phyloP scores from a whole-genome alignment of 2,888 invertebrate genomes.

The Platerodrilus igneus region DNA sequence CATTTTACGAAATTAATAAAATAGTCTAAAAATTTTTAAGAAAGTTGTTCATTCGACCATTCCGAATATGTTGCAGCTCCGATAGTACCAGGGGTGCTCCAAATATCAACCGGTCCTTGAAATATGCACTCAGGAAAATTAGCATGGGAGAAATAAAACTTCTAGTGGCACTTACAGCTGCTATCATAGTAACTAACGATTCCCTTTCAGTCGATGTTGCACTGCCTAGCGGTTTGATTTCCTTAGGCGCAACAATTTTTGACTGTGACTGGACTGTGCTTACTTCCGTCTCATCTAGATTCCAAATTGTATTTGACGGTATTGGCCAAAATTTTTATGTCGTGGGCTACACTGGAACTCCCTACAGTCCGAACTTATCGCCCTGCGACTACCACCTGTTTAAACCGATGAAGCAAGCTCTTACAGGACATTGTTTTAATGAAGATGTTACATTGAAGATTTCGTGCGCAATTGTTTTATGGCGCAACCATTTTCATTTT shows the following conservation, averaged over 20 bases:
- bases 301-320: too few relatives aligned
- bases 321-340: too few relatives aligned
- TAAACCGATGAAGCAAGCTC: too few relatives aligned
- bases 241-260: conserved; percentile 37
- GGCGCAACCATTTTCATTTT: too few relatives aligned
- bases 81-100: conserved; percentile 7
- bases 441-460: too few relatives aligned
- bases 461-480: too few relatives aligned
- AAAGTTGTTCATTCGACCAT: conserved; percentile 5
- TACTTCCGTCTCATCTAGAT: conserved; percentile 34
- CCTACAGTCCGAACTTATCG: too few relatives aligned
- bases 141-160: too few relatives aligned
- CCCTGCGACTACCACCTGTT: too few relatives aligned
- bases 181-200: conserved; percentile 35
- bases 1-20: conserved; percentile 3
- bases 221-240: conserved; percentile 38
- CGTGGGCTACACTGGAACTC: too few relatives aligned
- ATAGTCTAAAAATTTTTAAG: conserved; percentile 6
- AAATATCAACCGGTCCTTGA: conserved; percentile 2
- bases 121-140: too few relatives aligned
- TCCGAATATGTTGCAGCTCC: background rate
- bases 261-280: conserved; percentile 38
- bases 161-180: conserved; percentile 38
- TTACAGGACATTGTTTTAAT: too few relatives aligned
- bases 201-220: conserved; percentile 41